Percentiles rank a stretch among this genome's conserved stretches.
These are phyloP conservation scores for Lepidocyrtoides sp. DNA, from an alignment of 2,888 invertebrate species.

Conservation along the genomic window DNA sequence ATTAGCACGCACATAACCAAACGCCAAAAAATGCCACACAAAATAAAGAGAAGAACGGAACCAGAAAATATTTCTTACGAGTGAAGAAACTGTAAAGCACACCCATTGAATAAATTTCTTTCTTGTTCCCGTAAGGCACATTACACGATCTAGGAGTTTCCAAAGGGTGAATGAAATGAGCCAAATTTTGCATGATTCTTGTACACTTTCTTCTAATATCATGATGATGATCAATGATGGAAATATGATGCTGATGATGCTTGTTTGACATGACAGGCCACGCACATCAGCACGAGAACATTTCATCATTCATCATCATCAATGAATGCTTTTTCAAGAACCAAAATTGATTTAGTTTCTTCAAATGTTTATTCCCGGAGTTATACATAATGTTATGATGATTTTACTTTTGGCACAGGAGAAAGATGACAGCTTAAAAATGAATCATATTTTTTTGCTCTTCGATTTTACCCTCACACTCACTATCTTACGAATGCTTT, in stretches of 20 bases:
- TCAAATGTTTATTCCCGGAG: slow-evolving; percentile 21
- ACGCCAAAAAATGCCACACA: background rate
- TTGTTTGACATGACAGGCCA: slow-evolving; percentile 33
- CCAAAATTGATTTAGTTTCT: slow-evolving; percentile 59
- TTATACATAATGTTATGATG: background rate
- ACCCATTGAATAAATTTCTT: background rate
- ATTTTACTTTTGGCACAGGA: background rate
- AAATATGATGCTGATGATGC: slow-evolving; percentile 40
- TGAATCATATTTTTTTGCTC: background rate
- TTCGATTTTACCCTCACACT: background rate
- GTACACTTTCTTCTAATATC: background rate
- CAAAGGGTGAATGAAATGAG: background rate
- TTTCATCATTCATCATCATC: slow-evolving; percentile 43
- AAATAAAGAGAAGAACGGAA: background rate
- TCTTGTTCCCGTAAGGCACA: background rate
- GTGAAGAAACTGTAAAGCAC: background rate
- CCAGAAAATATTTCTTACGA: background rate
- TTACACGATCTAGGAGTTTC: background rate
- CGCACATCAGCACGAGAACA: background rate
- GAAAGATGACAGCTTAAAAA: background rate
- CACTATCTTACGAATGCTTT: background rate
- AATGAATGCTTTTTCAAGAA: background rate
- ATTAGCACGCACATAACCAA: slow-evolving; percentile 15
- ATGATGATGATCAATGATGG: slow-evolving; percentile 38
- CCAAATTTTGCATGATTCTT: background rate